A percentile compares a stretch with the other conserved stretches of the same genome.
Evolutionary conservation across 2,797 vertebrate species (phyloP).

Genomic region (Taeniopygia guttata): DNA sequence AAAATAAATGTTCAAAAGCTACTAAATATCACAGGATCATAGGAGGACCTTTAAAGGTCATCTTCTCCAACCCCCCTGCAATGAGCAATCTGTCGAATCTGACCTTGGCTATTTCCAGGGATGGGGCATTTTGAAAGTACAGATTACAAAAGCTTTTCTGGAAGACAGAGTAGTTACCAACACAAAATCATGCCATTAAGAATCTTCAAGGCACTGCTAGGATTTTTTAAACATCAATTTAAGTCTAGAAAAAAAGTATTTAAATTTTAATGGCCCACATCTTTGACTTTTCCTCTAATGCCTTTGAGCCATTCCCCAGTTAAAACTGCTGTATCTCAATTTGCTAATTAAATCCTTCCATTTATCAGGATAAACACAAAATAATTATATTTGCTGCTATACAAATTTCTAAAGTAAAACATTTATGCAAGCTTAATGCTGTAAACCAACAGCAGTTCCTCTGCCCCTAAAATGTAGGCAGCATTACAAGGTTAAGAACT

Average conservation of each 20-base stretch:
- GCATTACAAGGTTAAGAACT: neutral
- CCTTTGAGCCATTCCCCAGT: neutral
- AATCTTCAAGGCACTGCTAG: constrained; percentile 31
- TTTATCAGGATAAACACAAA: neutral
- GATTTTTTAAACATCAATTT: constrained; percentile 1
- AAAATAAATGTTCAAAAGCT: neutral
- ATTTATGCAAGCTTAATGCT: neutral
- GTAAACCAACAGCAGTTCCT: neutral
- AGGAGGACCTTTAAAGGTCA: neutral
- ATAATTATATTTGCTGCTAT: neutral
- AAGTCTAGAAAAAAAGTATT: constrained; percentile 8
- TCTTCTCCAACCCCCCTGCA: neutral
- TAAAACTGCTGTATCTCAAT: neutral
- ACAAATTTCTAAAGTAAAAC: neutral
- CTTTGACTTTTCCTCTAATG: neutral
- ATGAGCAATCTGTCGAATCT: neutral
- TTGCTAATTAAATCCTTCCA: neutral
- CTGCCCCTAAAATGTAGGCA: neutral
- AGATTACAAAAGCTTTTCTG: constrained; percentile 12
- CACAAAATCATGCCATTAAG: neutral
- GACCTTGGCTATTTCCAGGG: neutral
- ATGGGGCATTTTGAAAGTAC: neutral
- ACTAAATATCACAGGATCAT: neutral
- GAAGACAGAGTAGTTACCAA: neutral
- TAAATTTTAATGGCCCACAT: neutral